A percentile compares a stretch with the other conserved stretches of the same genome.
Evolutionary conservation across 2,113 vertebrate genomes (phyloP).

Genomic region (Saccopteryx leptura): DNA sequence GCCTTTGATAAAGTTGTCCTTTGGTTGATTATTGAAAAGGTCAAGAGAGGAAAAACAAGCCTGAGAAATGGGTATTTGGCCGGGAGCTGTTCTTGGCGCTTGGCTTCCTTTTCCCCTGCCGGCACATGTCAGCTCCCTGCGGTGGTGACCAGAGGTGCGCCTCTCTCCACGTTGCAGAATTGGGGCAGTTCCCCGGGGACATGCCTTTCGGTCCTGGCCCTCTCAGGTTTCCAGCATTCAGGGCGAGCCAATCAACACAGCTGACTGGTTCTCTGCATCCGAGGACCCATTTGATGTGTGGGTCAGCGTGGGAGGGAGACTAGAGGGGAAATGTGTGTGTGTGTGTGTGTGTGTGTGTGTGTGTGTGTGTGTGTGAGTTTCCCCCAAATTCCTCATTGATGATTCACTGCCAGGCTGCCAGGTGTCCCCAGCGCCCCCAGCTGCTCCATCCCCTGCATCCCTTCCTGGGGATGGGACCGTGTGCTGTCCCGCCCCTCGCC

Average conservation of each 20-base stretch:
- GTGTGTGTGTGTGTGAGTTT: neutral
- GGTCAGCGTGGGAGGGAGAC: conserved; percentile 2
- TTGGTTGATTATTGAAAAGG: neutral
- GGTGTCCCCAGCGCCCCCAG: neutral
- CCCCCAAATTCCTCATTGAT: conserved; percentile 44
- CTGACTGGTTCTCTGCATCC: neutral
- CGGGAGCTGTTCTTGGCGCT: fast-evolving
- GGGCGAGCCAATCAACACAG: neutral
- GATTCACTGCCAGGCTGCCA: conserved; percentile 50
- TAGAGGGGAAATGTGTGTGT: neutral
- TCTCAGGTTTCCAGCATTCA: neutral
- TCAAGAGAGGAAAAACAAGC: neutral
- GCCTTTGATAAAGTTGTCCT: conserved; percentile 24
- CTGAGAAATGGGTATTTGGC: neutral
- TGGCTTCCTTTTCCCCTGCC: neutral
- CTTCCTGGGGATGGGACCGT: neutral
- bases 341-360: too few relatives aligned
- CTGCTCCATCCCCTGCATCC: neutral
- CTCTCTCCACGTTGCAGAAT: neutral
- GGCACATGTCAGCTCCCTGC: neutral
- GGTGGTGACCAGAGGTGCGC: neutral
- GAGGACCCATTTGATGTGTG: neutral
- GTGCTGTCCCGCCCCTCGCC: neutral
- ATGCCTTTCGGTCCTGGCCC: neutral
- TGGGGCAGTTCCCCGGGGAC: neutral